Percentiles rank a stretch among this genome's conserved stretches.
These are phyloP conservation scores for Mionectes olivaceus DNA, from an alignment of 2,797 vertebrate species.

Conservation along the genomic window DNA sequence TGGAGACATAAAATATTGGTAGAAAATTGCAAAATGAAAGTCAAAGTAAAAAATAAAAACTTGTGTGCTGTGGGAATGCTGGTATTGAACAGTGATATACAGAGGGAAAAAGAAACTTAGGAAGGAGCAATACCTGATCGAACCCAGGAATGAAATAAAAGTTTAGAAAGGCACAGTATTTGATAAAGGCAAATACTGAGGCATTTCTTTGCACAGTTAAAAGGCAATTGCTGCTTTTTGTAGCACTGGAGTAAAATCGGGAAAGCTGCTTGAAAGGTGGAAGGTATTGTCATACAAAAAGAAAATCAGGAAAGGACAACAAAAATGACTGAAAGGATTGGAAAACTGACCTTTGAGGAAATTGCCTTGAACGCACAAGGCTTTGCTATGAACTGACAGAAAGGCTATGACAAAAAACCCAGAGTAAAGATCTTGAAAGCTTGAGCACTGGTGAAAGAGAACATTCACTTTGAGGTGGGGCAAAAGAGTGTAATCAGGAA, in stretches of 20 bases:
- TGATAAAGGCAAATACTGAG: background rate
- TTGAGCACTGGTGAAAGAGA: background rate
- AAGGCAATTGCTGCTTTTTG: background rate
- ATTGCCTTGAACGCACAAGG: background rate
- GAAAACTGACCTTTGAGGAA: background rate
- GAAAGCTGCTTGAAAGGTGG: background rate
- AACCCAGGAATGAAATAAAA: background rate
- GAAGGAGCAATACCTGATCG: background rate
- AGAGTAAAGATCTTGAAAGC: background rate
- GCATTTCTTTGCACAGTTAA: background rate
- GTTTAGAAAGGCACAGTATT: background rate
- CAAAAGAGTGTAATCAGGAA: conserved; percentile 19
- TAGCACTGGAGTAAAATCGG: background rate
- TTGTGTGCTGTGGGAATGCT: background rate
- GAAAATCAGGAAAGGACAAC: background rate
- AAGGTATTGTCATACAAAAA: background rate
- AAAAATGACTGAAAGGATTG: background rate
- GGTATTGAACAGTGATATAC: conserved; percentile 7
- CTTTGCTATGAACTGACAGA: background rate
- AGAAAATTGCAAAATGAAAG: conserved; percentile 37
- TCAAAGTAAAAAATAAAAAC: conserved; percentile 23
- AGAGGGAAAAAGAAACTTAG: background rate
- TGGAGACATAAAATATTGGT: conserved; percentile 25
- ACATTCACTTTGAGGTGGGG: background rate
- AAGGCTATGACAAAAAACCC: background rate